Base-by-base conservation (phyloP, 2,113 vertebrate genomes). In the Indri indri region DNA sequence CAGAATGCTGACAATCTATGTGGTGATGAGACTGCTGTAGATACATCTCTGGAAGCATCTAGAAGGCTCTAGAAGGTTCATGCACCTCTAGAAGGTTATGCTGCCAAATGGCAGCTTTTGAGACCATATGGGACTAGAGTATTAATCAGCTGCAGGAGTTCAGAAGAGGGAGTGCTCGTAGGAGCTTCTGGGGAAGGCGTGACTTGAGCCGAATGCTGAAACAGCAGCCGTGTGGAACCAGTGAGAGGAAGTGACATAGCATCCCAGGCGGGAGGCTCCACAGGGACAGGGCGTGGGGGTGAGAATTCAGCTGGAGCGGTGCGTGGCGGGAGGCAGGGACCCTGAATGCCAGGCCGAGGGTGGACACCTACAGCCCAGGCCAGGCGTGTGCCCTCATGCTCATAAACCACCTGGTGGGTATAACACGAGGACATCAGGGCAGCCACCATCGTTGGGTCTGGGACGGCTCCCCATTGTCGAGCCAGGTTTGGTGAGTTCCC, bases 371-470 rank as follows among this genome's bases (percentile, higher is more conserved):
- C 45, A 22, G 68, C 73, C 65, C 42, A 34, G 59, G 45, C 10
- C 34, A 3, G 80, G n/a, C 11, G 0, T 0, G 5, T 12, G 1
- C 37, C 32, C 6, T 63, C 32, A 5, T 0, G 0, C 27, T 0
- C 3, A 1, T 1, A 7, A 0, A 0, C 47, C 7, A 2, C 27
- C 27, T 0, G 45, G 17, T 23, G 54, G 47, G 0, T 12, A 6
- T 17, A 2, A 22, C 45, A 13, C 12, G 0, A 10, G 42, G n/a
- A 34, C 45, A 13, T 1, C 5, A 25, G 25, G 10, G 59, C 0
- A 0, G 12, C 63, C 34, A 3, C 16, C 18, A 0, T 18, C 37
- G 8, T 32, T 45, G 27, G 9, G 32, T 40, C 27, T 3, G 11
- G 4, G 3, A 37, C 1, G 8, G 47, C 4, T n/a, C 22, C 59